phyloP scores from a whole-genome alignment of 2,797 vertebrate species.

The Kryptolebias ocellatus region DNA sequence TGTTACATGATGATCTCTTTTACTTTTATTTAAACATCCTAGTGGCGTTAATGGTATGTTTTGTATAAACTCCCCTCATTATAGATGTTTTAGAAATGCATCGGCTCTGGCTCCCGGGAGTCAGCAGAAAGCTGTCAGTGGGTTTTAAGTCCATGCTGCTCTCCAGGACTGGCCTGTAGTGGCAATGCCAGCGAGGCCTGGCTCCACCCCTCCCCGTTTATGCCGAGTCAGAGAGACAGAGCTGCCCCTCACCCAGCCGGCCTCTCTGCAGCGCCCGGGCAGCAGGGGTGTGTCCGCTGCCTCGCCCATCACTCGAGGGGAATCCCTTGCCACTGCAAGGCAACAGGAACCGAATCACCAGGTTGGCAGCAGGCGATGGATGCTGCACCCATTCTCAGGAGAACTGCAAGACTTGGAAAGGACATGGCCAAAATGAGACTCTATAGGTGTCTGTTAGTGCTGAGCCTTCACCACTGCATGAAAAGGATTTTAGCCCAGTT shows the following conservation, averaged over 20 bases:
- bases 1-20: neutral
- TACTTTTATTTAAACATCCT: neutral
- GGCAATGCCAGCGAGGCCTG: slow-evolving; percentile 37
- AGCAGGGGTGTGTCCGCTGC: slow-evolving; percentile 78
- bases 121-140: slow-evolving; percentile 45
- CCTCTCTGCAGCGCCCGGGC: slow-evolving; percentile 75
- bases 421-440: slow-evolving; percentile 4
- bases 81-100: neutral
- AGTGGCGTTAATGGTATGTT: too few relatives aligned
- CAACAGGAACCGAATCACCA: slow-evolving; percentile 41
- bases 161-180: slow-evolving; percentile 40
- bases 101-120: slow-evolving; percentile 12
- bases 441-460: slow-evolving; percentile 6
- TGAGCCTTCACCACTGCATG: slow-evolving; percentile 4
- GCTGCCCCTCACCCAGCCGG: slow-evolving; percentile 64
- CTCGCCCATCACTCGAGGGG: slow-evolving; percentile 73
- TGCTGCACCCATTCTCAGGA: slow-evolving; percentile 19
- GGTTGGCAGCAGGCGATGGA: slow-evolving; percentile 6
- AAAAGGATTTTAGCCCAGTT: neutral
- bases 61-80: too few relatives aligned
- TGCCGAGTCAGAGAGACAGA: slow-evolving; percentile 74
- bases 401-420: slow-evolving; percentile 4
- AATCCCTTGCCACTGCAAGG: slow-evolving; percentile 77
- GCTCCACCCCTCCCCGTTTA: slow-evolving; percentile 69
- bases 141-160: slow-evolving; percentile 41